Base-by-base conservation (phyloP, 1,140 invertebrate species). In the Cyphomyrmex costatus region DNA sequence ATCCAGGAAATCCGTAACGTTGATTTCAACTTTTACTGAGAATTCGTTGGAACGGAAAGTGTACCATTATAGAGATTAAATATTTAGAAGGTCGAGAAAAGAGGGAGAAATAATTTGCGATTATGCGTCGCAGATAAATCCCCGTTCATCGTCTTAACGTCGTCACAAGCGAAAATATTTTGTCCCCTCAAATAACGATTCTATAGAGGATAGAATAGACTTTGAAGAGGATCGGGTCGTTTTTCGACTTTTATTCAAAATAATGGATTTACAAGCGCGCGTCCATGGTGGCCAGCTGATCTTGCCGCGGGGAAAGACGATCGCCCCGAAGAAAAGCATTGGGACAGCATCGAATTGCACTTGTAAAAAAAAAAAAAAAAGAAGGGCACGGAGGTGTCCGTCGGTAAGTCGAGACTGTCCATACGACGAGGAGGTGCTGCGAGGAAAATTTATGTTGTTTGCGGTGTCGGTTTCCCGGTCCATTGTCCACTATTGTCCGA, bases 381-480 rank as follows among this genome's bases (percentile, higher is more conserved):
- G 66, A 71, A 56, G 78, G 68, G 73, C 74, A 71, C 33, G 30
- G 53, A 73, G 77, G 36, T 56, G 68, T 88, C 65, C n/a, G 30
- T 16, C 60, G 19, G 60, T 27, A 60, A 56, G 60, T 19, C 46
- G 24, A 71, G 24, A 77, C 49, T 83, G 86, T 88, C 89, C 89
- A 36, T 42, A 65, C 42, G 51, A 10, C 24, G 42, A 46, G 70
- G 30, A 86, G 89, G 63, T 49, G 68, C 53, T 68, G 10, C 60
- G 71, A 87, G 82, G 91, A 92, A 94, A 95, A 95, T 94, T 95
- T 95, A 95, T 95, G 94, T 93, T 95, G 94, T 95, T 94, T 95
- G 93, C 90, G 93, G 94, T 95, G 91, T 95, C 94, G 93, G 94
- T 95, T 95, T 94, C 94, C 93, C 83, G 90, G 88, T 86, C 93